Conservation (phyloP, 1,140 invertebrate genomes). For the Sipha flava region DNA sequence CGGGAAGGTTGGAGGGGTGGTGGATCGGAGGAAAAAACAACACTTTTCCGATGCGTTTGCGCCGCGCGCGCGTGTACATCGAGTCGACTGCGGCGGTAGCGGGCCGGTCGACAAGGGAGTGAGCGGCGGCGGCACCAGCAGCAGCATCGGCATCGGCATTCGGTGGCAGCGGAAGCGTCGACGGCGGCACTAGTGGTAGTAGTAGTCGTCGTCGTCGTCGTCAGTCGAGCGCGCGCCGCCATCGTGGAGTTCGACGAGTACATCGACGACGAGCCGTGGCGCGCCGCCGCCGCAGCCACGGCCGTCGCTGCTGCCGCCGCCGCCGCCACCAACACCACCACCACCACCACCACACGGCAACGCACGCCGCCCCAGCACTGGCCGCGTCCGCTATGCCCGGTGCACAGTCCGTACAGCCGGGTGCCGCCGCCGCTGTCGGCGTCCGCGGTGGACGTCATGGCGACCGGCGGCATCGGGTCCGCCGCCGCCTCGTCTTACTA, state of each 20-base stretch:
- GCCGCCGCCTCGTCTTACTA: background rate
- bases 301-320: background rate
- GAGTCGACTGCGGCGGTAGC: slow-evolving; percentile 32
- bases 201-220: background rate
- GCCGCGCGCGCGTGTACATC: slow-evolving; percentile 39
- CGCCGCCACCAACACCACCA: background rate
- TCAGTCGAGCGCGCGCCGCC: slow-evolving; percentile 10
- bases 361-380: slow-evolving; percentile 13
- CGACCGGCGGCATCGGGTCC: slow-evolving; percentile 38
- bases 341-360: background rate
- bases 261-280: slow-evolving; percentile 27
- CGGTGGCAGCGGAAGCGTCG: background rate
- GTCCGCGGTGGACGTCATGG: slow-evolving; percentile 21
- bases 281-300: slow-evolving; percentile 7
- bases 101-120: slow-evolving; percentile 3
- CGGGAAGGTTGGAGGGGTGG: background rate
- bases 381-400: slow-evolving; percentile 25
- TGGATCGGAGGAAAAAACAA: background rate
- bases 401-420: slow-evolving; percentile 24
- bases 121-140: background rate
- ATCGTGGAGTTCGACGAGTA: slow-evolving; percentile 30
- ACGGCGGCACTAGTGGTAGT: slow-evolving; percentile 14
- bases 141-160: background rate
- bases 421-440: slow-evolving; percentile 20
- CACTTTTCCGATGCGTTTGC: slow-evolving; percentile 33